Base-by-base conservation (phyloP, 1,140 invertebrate species). In the Acromyrmex heyeri region DNA sequence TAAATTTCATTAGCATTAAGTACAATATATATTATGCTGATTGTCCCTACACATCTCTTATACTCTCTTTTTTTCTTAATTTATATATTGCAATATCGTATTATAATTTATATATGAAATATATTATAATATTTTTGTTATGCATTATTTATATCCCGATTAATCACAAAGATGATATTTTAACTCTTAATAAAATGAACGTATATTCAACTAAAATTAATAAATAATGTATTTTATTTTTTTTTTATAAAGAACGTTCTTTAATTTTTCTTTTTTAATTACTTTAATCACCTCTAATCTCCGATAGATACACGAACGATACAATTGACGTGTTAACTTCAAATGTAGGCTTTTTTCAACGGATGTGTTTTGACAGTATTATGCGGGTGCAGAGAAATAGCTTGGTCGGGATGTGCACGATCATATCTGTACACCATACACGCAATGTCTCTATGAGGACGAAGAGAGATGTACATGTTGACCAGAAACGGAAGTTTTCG, bases 1-100 rank as follows among this genome's bases (percentile, higher is more conserved):
- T 82, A 70, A 72, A 72, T 61, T 73, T 82, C 14, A 48, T 79
- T 69, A 69, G 30, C 38, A 69, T 69, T 69, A 24, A 24, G 24
- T 70, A 67, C 38, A 55, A n/a, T 27, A 21, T n/a, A 4, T 48
- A 55, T 67, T 14, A 18, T 21, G 3, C 21, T 59, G 10, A 24
- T 30, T 64, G 12, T 1, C 7, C 4, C 14, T 55, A 27, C 27
- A 34, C 4, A 3, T 24, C 24, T 24, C 24, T 24, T 24, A 24
- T 38, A 55, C 0, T 0, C 24, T 12, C 1, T 27, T 77, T 77
- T 64, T 27, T 0, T 30, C n/a, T n/a, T 4, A 27, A 27, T 34
- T 55, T 53, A 53, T 50, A 55, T 73, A 30, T 64, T 27, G 6
- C 24, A 77, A 10, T 21, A 27, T 48, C 3, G 6, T 6, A 48